A percentile compares a stretch with the other conserved stretches of the same genome.
Conservation (phyloP, 2,888 invertebrate species). For the Vanessa cardui region DNA sequence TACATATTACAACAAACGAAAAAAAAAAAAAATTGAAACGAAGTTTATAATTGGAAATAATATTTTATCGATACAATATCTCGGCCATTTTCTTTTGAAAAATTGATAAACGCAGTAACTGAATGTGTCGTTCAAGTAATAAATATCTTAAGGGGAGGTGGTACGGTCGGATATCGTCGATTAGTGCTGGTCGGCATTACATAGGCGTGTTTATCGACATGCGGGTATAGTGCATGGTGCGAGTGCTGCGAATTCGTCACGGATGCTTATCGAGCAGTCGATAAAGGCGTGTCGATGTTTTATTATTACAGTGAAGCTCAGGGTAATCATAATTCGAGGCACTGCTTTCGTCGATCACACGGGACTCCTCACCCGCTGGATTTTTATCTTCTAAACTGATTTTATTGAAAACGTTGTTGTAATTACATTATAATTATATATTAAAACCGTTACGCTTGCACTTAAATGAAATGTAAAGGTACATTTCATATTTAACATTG, state of each 20-base stretch:
- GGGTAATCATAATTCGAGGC: slow-evolving; percentile 66
- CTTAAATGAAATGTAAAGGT: background rate
- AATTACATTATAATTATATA: slow-evolving; percentile 8
- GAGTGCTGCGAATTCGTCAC: slow-evolving; percentile 81
- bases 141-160: slow-evolving; percentile 16
- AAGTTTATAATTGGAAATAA: slow-evolving; percentile 74
- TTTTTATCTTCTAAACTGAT: slow-evolving; percentile 49
- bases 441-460: background rate
- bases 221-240: slow-evolving; percentile 50
- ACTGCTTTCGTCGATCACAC: slow-evolving; percentile 64
- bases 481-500: background rate
- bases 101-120: slow-evolving; percentile 33
- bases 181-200: slow-evolving; percentile 16
- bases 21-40: slow-evolving; percentile 49
- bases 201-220: slow-evolving; percentile 48
- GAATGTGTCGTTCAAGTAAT: slow-evolving; percentile 17
- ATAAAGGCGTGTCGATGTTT: slow-evolving; percentile 78
- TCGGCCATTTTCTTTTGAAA: slow-evolving; percentile 56
- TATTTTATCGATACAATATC: slow-evolving; percentile 73
- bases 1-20: slow-evolving; percentile 31
- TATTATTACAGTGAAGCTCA: slow-evolving; percentile 71
- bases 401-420: slow-evolving; percentile 24
- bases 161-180: slow-evolving; percentile 43
- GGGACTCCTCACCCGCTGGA: slow-evolving; percentile 54
- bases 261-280: slow-evolving; percentile 80